Evolutionary conservation across 2,888 invertebrate species (phyloP), one percentile per base, ranked within the genome.

Genomic region (Lymantria dispar): DNA sequence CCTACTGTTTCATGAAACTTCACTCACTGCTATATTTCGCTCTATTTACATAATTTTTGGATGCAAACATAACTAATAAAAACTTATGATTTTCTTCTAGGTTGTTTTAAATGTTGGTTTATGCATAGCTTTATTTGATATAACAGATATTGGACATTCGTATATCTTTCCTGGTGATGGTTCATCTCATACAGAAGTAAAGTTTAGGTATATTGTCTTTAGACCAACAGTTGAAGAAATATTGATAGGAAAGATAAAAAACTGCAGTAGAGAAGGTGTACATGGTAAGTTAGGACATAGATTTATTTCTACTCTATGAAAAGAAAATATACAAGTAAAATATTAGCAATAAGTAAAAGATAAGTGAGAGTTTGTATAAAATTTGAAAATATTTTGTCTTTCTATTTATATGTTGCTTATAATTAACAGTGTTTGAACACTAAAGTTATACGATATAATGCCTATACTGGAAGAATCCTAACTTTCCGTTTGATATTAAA

Each of bases 81-180:
- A 22, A 22, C 5, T 22, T 22, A 3, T 2, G 2, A 3, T 22
- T 22, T 22, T 5, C 56, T 88, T 89, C 46, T 75, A 98, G 98
- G 98, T 99, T 48, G 95, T 99, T 43, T 92, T 98, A 60, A 96
- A 99, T 87, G 96, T 99, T 40, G 99, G 99, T 0, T 91, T 99
- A 43, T 98, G 98, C 75, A 97, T 99, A 76, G 97, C 97, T 29
- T 88, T 99, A 46, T 97, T 96, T 87, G 99, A 99, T 83, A 95
- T 99, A 53, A 94, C 95, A 11, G 94, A 95, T 48, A 93, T 99
- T 45, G 96, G 97, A 60, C 97, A 98, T 78, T 98, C 98, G 0
- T 97, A 95, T 68, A 96, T 99, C 71, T 95, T 98, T 72, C 98
- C 98, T 47, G 98, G 98, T 0, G 98, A 98, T 92, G 98, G 98